Base-by-base conservation (phyloP, 2,888 invertebrate species). In the Nomada ruficornis region DNA sequence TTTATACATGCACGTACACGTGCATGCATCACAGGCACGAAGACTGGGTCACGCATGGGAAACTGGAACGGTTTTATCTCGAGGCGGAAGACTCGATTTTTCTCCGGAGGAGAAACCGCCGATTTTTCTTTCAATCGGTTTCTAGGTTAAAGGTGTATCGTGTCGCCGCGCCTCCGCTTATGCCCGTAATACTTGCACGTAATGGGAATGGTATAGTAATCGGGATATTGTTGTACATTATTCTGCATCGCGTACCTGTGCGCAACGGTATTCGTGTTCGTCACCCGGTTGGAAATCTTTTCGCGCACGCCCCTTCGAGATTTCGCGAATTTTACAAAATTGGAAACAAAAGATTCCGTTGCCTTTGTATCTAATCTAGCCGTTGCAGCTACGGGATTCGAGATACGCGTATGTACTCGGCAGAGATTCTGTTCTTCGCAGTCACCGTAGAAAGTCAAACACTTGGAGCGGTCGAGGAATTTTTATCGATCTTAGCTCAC, bases 11-110 rank as follows among this genome's bases (percentile, higher is more conserved):
- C 29, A 29, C 29, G 7, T 29, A 29, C 36, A 36, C 36, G 36
- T 36, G 36, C 20, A 44, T 54, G n/a, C 59, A 70, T 70, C 59
- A 72, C 59, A 72, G 65, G 62, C 55, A 11, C 15, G 18, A 36
- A 73, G 73, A 87, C 84, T 88, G 81, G 87, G 87, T 87, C 88
- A 87, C 83, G 78, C 87, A 78, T 83, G 85, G 82, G 86, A 84
- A 89, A 89, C 84, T 89, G 88, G 89, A 88, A 89, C 89, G 80
- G 86, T 89, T 88, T 89, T 89, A 87, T 77, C 77, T 77, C 20
- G 44, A 65, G 67, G 67, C 71, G 77, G 80, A 65, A 83, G 83
- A 83, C 87, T 83, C 83, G 89, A 86, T 90, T 89, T 89, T 90
- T 89, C 90, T 79, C 64, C 77, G 75, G 70, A 63, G 89, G 86